Evolutionary conservation across 1,140 invertebrate genomes (phyloP).

Genomic region (Thalassaphorura encarpata): DNA sequence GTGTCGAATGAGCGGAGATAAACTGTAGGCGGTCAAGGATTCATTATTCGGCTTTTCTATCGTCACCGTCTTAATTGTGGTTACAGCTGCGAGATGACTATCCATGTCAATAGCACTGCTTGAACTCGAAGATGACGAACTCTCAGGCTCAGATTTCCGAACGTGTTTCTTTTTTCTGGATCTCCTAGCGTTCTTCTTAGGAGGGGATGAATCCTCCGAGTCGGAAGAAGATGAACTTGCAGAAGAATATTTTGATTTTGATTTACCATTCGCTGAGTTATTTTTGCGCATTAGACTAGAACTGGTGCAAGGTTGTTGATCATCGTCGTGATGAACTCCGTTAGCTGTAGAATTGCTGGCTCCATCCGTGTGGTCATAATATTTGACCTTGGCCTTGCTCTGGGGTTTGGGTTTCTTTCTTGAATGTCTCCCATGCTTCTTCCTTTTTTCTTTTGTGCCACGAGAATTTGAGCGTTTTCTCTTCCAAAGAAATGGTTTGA

Average conservation of each 20-base stretch:
- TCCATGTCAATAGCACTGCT: background rate
- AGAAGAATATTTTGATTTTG: too few relatives aligned
- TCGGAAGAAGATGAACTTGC: too few relatives aligned
- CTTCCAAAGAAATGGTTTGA: background rate
- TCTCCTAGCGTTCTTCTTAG: too few relatives aligned
- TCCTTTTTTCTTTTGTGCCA: too few relatives aligned
- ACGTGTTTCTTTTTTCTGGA: background rate
- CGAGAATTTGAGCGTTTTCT: too few relatives aligned
- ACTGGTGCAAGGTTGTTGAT: background rate
- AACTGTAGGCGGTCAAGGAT: constrained; percentile 1
- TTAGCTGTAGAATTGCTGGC: background rate
- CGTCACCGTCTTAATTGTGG: too few relatives aligned
- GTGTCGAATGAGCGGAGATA: constrained; percentile 6
- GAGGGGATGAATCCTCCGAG: too few relatives aligned
- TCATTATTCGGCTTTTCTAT: background rate
- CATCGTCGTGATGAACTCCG: background rate
- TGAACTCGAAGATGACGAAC: background rate
- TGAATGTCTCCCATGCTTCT: background rate
- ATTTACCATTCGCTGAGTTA: too few relatives aligned
- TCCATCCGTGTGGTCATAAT: too few relatives aligned
- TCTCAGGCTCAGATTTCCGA: background rate
- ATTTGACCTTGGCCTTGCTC: too few relatives aligned
- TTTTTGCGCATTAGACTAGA: too few relatives aligned
- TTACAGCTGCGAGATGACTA: background rate
- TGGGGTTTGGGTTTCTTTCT: too few relatives aligned